Conservation (phyloP, 2,797 vertebrate genomes). For the Meda fulgida region DNA sequence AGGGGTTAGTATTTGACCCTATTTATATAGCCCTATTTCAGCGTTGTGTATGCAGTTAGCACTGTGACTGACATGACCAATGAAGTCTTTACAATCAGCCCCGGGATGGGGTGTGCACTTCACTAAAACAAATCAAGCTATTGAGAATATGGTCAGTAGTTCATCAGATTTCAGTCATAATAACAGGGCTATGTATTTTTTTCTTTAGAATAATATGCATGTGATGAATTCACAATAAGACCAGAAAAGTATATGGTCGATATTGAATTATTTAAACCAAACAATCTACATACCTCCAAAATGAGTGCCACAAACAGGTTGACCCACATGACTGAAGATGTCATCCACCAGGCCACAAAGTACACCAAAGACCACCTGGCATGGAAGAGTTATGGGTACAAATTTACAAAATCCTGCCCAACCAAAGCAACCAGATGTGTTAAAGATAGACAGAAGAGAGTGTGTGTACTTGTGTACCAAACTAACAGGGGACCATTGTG, state of each 20-base stretch:
- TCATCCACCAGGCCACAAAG: conserved; percentile 84
- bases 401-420: not conserved
- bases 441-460: not conserved
- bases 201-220: not conserved
- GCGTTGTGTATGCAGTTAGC: not conserved
- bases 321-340: conserved; percentile 85
- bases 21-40: not conserved
- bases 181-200: not conserved
- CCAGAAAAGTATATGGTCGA: not conserved
- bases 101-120: not conserved
- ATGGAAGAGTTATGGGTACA: not conserved
- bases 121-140: not conserved
- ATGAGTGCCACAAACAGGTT: conserved; percentile 84
- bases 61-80: not conserved
- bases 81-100: not conserved
- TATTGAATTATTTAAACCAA: not conserved
- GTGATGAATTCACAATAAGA: not conserved
- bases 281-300: conserved; percentile 73
- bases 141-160: not conserved
- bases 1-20: not conserved
- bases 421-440: not conserved
- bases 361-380: conserved; percentile 82
- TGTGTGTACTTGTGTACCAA: not conserved
- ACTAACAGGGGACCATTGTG: not conserved
- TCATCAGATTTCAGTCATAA: not conserved